Percentiles rank a stretch among this genome's conserved stretches.
Conservation (phyloP, 2,888 invertebrate genomes). For the Conchocele bisecta region DNA sequence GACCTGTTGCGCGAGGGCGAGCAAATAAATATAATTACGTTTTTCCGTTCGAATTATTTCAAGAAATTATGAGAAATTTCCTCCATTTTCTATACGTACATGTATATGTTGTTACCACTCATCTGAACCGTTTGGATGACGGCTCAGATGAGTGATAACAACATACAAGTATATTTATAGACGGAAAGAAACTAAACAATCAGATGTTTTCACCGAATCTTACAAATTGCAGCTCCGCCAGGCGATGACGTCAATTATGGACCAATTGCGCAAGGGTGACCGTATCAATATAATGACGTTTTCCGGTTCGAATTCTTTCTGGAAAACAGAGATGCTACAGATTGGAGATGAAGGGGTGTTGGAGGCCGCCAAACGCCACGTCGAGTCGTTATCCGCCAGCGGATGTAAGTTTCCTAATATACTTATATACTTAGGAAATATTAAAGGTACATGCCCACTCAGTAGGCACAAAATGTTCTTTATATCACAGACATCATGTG, state of each 20-base stretch:
- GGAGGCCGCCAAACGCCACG: constrained; percentile 26
- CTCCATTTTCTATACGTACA: no score
- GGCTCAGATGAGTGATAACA: no score
- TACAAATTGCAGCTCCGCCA: constrained; percentile 80
- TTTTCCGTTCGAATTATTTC: no score
- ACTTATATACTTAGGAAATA: no score
- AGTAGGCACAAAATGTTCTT: no score
- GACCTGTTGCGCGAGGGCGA: constrained; percentile 60
- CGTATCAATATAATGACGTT: constrained; percentile 63
- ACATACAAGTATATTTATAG: background rate
- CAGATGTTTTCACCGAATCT: no score
- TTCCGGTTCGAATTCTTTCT: constrained; percentile 29
- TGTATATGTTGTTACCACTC: no score
- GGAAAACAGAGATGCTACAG: constrained; percentile 43
- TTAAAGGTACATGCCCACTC: no score
- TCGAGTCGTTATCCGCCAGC: constrained; percentile 10
- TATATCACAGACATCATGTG: no score
- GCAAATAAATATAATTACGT: constrained; percentile 61
- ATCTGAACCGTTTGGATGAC: no score
- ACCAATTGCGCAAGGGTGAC: constrained; percentile 60
- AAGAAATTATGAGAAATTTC: no score
- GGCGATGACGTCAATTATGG: constrained; percentile 63
- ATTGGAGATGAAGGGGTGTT: constrained; percentile 31
- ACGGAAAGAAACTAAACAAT: no score
- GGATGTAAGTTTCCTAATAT: constrained; percentile 65